phyloP scores from a whole-genome alignment of 2,797 vertebrate genomes.

The Valencia hispanica region DNA sequence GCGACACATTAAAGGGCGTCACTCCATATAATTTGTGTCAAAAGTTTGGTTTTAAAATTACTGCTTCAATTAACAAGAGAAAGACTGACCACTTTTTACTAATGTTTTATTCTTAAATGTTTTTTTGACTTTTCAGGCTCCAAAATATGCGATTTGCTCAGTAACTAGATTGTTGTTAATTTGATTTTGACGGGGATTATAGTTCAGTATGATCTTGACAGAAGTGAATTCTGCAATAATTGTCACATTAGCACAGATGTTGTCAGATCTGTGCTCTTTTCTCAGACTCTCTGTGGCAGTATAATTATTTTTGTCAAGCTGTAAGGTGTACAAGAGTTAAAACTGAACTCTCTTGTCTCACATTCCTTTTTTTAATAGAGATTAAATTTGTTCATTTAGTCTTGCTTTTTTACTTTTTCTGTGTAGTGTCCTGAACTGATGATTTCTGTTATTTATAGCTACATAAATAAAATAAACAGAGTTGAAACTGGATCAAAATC shows the following conservation, averaged over 20 bases:
- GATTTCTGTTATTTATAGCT: background rate
- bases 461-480: background rate
- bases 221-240: background rate
- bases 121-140: too few species aligned
- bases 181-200: background rate
- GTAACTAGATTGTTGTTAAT: slow-evolving; percentile 13
- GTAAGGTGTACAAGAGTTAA: slow-evolving; percentile 24
- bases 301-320: slow-evolving; percentile 32
- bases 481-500: slow-evolving; percentile 5
- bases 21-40: too few species aligned
- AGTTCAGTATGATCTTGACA: background rate
- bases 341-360: slow-evolving; percentile 9
- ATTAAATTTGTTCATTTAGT: background rate
- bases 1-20: too few species aligned
- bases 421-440: background rate
- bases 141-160: background rate
- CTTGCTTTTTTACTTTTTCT: background rate
- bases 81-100: too few species aligned
- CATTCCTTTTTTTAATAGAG: background rate
- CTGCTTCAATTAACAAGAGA: too few species aligned
- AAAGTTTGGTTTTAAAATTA: too few species aligned
- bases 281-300: background rate
- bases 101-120: too few species aligned
- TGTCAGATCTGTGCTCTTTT: background rate
- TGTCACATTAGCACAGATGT: background rate